Conservation (phyloP, 2,797 vertebrate genomes). For the Natrix natrix region DNA sequence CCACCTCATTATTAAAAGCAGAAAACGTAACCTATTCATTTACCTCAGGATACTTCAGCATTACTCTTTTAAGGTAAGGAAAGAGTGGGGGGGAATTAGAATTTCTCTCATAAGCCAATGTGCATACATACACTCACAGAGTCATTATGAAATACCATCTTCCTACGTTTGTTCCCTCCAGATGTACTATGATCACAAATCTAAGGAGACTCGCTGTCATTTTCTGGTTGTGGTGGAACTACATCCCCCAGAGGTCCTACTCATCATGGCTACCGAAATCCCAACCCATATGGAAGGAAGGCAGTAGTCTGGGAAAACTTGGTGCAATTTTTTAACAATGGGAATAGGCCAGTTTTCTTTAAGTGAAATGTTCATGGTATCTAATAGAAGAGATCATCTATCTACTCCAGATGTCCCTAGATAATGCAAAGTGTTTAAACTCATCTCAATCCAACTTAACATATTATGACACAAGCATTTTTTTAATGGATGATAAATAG, state of each 20-base stretch:
- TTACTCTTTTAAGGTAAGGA: background rate
- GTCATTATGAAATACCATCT: background rate
- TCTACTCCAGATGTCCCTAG: background rate
- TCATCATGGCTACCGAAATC: background rate
- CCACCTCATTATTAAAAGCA: slow-evolving; percentile 15
- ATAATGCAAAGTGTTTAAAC: background rate
- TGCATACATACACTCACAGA: background rate
- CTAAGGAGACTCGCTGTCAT: background rate
- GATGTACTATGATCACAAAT: background rate
- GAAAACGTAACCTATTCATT: background rate
- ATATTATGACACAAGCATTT: background rate
- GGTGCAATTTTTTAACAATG: background rate
- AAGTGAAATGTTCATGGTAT: background rate
- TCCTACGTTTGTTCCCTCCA: background rate
- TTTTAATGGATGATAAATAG: background rate
- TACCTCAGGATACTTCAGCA: background rate
- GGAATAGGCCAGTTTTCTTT: background rate
- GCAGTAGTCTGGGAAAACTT: background rate
- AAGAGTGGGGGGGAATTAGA: background rate
- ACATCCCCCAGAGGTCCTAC: background rate
- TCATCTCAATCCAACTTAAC: background rate
- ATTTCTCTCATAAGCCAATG: background rate
- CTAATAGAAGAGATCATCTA: background rate
- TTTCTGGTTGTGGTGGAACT: background rate
- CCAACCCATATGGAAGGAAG: background rate